Evolutionary conservation across 2,797 vertebrate genomes (phyloP), one percentile per base, ranked within the genome.

Genomic region (Tamandua tetradactyla): DNA sequence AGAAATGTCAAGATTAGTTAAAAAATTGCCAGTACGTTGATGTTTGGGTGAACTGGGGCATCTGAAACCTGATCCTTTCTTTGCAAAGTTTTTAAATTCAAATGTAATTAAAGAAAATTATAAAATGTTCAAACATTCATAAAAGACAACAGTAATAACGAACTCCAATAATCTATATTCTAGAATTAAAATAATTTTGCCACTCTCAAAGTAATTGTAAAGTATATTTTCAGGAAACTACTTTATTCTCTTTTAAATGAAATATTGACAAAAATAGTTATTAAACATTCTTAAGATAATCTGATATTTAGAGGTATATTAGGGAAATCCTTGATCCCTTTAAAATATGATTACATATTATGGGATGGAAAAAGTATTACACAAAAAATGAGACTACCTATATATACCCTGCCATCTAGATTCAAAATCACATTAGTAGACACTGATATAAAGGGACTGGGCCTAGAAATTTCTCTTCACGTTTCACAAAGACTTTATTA

Each of bases 221-320:
- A 94, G 74, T 66, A 90, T 2, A 61, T 95, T 47, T 71, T 80
- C 23, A 87, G 32, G 68, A 61, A 13, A 83, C 69, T 89, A 68
- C 23, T 55, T 94, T 69, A 90, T 64, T 40, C 57, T 87, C 64
- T 93, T 79, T 87, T 62, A 86, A 91, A 52, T 89, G 30, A 94
- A 74, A 93, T 83, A 52, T 0, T 90, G 42, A 85, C 69, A 91
- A 74, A 55, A 75, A 25, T 15, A 40, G 11, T 44, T 71, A 94
- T 74, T 78, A 79, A 89, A 78, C n/a, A 88, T 27, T 20, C 52
- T 85, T 87, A 57, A 91, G n/a, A 47, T 69, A 69, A 69, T 59
- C 13, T 14, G 20, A 89, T 55, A 62, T 91, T 95, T 71, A 84
- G 47, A 87, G 30, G 27, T 83, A 82, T 2, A n/a, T 83, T 76